Conservation (phyloP, 2,888 invertebrate genomes). For the Agrochola circellaris region DNA sequence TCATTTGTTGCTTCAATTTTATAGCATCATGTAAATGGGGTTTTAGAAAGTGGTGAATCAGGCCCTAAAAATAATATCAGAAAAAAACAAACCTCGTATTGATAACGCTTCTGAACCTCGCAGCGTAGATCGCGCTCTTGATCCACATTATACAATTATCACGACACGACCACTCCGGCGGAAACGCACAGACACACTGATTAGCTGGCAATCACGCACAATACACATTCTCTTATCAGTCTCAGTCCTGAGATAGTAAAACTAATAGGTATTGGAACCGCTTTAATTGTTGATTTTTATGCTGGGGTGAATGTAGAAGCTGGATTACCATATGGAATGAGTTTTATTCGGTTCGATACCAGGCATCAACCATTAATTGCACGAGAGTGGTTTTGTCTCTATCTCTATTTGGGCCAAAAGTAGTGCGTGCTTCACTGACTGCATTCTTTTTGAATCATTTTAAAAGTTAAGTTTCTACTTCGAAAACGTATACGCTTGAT, state of each 20-base stretch:
- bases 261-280: background rate
- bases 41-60: background rate
- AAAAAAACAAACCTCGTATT: constrained; percentile 38
- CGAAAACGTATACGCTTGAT: background rate
- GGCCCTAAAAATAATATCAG: background rate
- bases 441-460: background rate
- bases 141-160: constrained; percentile 45
- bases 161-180: constrained; percentile 18
- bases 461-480: background rate
- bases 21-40: background rate
- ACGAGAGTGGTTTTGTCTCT: background rate
- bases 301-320: background rate
- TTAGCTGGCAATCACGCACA: constrained; percentile 2
- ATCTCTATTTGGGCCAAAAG: background rate
- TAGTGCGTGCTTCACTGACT: background rate
- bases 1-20: background rate
- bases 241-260: constrained; percentile 25
- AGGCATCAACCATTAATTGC: background rate
- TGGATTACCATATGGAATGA: background rate
- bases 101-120: constrained; percentile 20
- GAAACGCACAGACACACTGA: constrained; percentile 26
- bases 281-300: background rate
- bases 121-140: constrained; percentile 29
- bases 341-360: background rate
- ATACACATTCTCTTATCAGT: constrained; percentile 17